These are phyloP conservation scores for Clamator glandarius DNA, from an alignment of 2,797 vertebrate genomes.

Conservation along the genomic window DNA sequence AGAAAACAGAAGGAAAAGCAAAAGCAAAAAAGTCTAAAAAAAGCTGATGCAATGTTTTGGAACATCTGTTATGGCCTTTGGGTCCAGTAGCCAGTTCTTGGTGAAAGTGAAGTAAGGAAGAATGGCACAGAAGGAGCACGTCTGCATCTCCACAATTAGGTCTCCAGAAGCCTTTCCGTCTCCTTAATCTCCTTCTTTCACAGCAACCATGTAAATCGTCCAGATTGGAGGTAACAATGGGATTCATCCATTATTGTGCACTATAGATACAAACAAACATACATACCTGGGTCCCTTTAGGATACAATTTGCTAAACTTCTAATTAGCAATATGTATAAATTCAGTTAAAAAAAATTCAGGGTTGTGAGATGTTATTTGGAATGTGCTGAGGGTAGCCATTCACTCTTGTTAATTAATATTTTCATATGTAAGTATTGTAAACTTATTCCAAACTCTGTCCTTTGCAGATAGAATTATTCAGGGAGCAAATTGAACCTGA, in stretches of 20 bases:
- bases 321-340: too few relatives aligned
- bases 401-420: too few relatives aligned
- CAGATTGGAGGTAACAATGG: neutral
- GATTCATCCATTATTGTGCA: neutral
- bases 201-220: neutral
- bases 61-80: neutral
- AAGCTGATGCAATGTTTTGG: neutral
- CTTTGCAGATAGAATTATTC: too few relatives aligned
- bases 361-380: too few relatives aligned
- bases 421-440: too few relatives aligned
- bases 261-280: too few relatives aligned
- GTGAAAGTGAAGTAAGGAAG: neutral
- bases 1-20: neutral
- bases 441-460: too few relatives aligned
- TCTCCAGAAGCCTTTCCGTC: neutral
- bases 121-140: neutral
- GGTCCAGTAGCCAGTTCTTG: neutral
- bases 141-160: neutral
- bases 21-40: neutral
- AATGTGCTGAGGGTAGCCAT: too few relatives aligned
- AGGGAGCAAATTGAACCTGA: neutral
- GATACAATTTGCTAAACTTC: too few relatives aligned
- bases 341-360: too few relatives aligned
- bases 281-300: too few relatives aligned
- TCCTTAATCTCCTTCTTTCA: neutral